Conservation (phyloP, 64 coral and sea anemone species). For the Stylophora pistillata region DNA sequence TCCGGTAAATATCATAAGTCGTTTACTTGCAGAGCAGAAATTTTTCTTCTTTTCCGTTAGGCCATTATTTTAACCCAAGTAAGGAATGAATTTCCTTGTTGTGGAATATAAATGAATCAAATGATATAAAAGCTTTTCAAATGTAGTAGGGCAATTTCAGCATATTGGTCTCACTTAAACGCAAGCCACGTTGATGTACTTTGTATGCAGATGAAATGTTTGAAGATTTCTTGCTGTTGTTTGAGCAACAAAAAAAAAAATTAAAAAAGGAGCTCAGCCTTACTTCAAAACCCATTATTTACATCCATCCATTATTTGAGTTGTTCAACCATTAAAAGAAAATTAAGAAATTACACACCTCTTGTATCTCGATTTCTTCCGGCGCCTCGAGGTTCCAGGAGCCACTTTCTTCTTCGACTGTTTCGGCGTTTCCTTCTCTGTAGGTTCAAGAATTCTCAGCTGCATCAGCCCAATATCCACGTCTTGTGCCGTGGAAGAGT, state of each 20-base stretch:
- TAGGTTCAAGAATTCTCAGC: not conserved
- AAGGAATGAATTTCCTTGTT: too few relatives aligned
- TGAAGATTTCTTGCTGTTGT: too few relatives aligned
- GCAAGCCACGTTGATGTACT: too few relatives aligned
- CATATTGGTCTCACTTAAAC: too few relatives aligned
- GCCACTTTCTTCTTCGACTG: not conserved
- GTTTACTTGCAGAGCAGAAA: too few relatives aligned
- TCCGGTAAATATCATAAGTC: too few relatives aligned
- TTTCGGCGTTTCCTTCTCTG: not conserved
- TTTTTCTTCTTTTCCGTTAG: too few relatives aligned
- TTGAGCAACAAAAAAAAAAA: not conserved
- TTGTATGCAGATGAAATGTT: too few relatives aligned
- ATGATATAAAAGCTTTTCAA: too few relatives aligned
- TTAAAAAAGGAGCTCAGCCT: not conserved
- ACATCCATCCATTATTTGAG: not conserved
- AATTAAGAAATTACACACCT: slow-evolving; percentile 5
- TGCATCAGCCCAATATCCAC: slow-evolving; percentile 3
- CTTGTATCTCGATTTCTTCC: slow-evolving; percentile 18
- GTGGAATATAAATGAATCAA: too few relatives aligned
- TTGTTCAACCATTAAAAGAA: not conserved
- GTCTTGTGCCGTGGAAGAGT: not conserved
- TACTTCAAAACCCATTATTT: not conserved
- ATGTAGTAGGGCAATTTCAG: too few relatives aligned
- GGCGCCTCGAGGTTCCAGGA: not conserved
- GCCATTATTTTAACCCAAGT: too few relatives aligned